phyloP scores from a whole-genome alignment of 2,797 vertebrate genomes.

The Sebastes glaucus region DNA sequence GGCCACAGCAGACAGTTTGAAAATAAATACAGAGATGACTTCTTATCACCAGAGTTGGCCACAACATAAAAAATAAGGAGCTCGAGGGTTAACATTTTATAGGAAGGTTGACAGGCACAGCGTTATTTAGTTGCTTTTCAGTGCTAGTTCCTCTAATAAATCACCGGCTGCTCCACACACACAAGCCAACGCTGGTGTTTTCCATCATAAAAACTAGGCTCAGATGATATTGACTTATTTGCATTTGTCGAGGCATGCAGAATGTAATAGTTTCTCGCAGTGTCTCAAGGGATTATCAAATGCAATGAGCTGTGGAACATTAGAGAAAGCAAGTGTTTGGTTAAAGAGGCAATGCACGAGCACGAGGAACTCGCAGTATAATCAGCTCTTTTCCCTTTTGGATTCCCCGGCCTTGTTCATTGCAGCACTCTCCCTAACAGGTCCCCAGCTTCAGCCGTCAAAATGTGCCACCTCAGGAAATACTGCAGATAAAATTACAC shows the following conservation, averaged over 20 bases:
- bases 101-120: conserved; percentile 12
- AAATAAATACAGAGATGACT: conserved; percentile 19
- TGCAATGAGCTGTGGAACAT: conserved; percentile 33
- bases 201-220: not conserved
- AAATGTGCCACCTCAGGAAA: conserved; percentile 77
- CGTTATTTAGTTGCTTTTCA: conserved; percentile 21
- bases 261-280: conserved; percentile 8
- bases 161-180: not conserved
- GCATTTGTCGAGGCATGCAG: conserved; percentile 35
- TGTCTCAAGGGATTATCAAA: conserved; percentile 44
- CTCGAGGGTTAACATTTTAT: conserved; percentile 20
- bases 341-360: conserved; percentile 25
- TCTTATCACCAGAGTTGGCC: conserved; percentile 30
- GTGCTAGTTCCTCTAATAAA: conserved; percentile 14
- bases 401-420: conserved; percentile 33
- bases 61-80: conserved; percentile 27
- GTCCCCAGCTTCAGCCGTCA: conserved; percentile 36
- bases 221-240: conserved; percentile 36
- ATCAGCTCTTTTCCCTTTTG: conserved; percentile 11
- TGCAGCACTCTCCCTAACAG: conserved; percentile 42
- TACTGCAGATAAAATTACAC: conserved; percentile 69
- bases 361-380: not conserved
- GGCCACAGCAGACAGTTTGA: conserved; percentile 1
- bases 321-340: conserved; percentile 46
- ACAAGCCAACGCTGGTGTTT: conserved; percentile 20